Evolutionary conservation across 1,140 invertebrate species (phyloP).

Genomic region (Geopemphigus sp.): DNA sequence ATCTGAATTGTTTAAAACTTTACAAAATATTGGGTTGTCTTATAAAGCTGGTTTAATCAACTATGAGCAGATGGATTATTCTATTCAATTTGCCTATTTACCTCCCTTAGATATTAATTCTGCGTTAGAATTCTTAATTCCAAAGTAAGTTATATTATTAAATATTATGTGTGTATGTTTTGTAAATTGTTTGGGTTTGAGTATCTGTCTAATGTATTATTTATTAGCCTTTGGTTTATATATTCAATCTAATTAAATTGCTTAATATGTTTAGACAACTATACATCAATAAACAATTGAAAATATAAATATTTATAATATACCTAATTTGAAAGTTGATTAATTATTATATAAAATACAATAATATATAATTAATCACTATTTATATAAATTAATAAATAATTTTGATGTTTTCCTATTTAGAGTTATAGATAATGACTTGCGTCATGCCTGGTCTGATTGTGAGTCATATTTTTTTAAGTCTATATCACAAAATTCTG

Average conservation of each 20-base stretch:
- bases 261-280: no score
- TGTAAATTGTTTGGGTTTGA: no score
- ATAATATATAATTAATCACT: no score
- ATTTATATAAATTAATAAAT: not conserved
- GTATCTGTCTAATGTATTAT: no score
- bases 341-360: not conserved
- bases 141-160: slow-evolving; percentile 9
- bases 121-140: slow-evolving; percentile 52
- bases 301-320: not conserved
- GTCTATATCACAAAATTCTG: slow-evolving; percentile 67
- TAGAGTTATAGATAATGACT: slow-evolving; percentile 60
- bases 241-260: no score
- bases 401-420: slow-evolving; percentile 45
- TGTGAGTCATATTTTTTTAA: slow-evolving; percentile 76
- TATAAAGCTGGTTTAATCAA: slow-evolving; percentile 71
- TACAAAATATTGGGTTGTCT: slow-evolving; percentile 72
- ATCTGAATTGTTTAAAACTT: slow-evolving; percentile 77
- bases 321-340: not conserved
- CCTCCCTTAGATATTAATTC: slow-evolving; percentile 64
- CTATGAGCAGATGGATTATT: slow-evolving; percentile 35
- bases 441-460: slow-evolving; percentile 67
- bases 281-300: no score
- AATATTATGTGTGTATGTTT: not conserved
- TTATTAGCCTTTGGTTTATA: no score
- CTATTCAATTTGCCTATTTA: slow-evolving; percentile 56